These are phyloP conservation scores for Kryptolebias ocellatus DNA, from an alignment of 2,797 vertebrate genomes.

Conservation along the genomic window DNA sequence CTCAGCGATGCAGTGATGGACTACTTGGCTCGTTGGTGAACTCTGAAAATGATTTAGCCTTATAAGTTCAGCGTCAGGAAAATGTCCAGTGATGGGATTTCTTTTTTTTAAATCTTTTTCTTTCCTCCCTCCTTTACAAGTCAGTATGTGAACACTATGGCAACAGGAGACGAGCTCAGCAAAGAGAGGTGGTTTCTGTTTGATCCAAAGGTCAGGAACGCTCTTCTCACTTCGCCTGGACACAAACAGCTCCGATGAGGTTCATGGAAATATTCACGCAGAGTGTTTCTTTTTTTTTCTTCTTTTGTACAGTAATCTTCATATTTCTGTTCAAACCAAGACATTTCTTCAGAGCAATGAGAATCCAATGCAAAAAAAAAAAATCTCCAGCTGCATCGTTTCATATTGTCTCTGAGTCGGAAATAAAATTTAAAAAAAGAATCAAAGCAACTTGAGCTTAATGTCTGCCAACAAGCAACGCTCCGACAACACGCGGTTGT, in stretches of 20 bases:
- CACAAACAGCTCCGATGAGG: slow-evolving; percentile 70
- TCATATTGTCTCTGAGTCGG: slow-evolving; percentile 71
- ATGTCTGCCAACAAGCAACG: slow-evolving; percentile 38
- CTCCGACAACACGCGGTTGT: slow-evolving; percentile 40
- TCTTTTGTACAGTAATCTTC: slow-evolving; percentile 60
- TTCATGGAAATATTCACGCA: slow-evolving; percentile 70
- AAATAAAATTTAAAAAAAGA: slow-evolving; percentile 63
- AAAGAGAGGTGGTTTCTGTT: slow-evolving; percentile 63
- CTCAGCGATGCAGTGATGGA: slow-evolving; percentile 61
- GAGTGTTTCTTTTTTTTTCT: slow-evolving; percentile 54
- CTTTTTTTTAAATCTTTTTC: slow-evolving; percentile 24
- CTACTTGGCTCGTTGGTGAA: slow-evolving; percentile 76
- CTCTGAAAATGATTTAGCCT: slow-evolving; percentile 58
- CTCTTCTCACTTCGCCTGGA: slow-evolving; percentile 67
- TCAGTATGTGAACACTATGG: slow-evolving; percentile 72
- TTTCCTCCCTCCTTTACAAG: slow-evolving; percentile 47
- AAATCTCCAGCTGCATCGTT: slow-evolving; percentile 57
- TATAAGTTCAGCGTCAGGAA: slow-evolving; percentile 55
- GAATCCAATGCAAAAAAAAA: slow-evolving; percentile 64
- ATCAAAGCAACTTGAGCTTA: slow-evolving; percentile 48
- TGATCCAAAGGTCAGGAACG: slow-evolving; percentile 60
- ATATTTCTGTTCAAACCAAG: slow-evolving; percentile 77
- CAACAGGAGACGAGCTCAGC: slow-evolving; percentile 67
- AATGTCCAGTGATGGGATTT: slow-evolving; percentile 64
- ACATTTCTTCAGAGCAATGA: slow-evolving; percentile 72